Percentiles rank a stretch among this genome's conserved stretches.
Evolutionary conservation across 2,888 invertebrate genomes (phyloP).

Genomic region (Eudasyphora cyanicolor): DNA sequence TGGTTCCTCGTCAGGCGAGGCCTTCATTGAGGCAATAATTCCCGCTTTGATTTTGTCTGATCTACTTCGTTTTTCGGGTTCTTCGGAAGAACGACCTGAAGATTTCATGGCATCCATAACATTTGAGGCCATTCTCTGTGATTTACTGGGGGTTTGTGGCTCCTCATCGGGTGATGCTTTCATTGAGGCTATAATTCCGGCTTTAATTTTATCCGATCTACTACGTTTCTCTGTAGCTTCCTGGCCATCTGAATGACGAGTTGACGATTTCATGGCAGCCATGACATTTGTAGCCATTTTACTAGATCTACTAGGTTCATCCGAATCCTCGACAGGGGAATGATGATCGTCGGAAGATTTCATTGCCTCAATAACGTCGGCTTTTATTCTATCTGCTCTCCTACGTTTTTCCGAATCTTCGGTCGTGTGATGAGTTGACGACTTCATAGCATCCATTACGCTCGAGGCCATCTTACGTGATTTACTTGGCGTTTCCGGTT

Average conservation of each 20-base stretch:
- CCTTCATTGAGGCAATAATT: not conserved
- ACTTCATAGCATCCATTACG: not conserved
- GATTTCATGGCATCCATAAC: slow-evolving; percentile 12
- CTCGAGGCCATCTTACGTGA: not conserved
- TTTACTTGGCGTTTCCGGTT: not conserved
- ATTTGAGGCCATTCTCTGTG: not conserved
- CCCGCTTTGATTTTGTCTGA: not conserved
- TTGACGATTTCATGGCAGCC: not conserved
- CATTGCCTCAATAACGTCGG: not conserved
- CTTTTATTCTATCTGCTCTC: not conserved
- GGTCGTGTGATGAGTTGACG: not conserved
- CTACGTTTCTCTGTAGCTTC: not conserved
- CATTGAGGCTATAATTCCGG: not conserved
- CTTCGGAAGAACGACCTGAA: not conserved
- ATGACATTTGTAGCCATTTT: not conserved
- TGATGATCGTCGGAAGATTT: not conserved
- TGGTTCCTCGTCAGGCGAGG: not conserved
- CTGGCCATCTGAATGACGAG: not conserved
- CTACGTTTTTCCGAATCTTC: not conserved
- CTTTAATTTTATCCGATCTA: not conserved
- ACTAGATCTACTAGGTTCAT: not conserved
- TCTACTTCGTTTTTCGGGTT: not conserved
- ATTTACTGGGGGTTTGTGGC: not conserved
- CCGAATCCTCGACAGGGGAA: not conserved
- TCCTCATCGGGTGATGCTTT: not conserved